A percentile compares a stretch with the other conserved stretches of the same genome.
These are phyloP conservation scores for Phylloscopus collybita DNA, from an alignment of 2,797 vertebrate species.

Conservation along the genomic window DNA sequence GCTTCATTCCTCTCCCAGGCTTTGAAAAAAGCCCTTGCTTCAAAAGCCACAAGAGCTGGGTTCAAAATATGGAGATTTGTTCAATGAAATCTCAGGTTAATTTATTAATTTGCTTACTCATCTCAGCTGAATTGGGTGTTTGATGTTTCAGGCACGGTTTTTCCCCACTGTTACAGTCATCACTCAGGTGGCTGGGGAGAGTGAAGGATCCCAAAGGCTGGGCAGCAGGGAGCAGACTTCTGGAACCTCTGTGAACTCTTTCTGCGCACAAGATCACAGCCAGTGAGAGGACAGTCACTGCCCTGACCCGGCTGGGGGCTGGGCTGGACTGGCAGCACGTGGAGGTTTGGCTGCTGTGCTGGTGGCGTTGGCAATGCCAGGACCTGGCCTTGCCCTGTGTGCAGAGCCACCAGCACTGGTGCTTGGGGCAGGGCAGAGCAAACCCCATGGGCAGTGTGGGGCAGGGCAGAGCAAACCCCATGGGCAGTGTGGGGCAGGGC, in stretches of 20 bases:
- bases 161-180: neutral
- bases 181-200: neutral
- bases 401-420: neutral
- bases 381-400: neutral
- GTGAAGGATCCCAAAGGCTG: neutral
- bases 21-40: neutral
- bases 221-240: neutral
- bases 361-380: rapidly evolving
- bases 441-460: neutral
- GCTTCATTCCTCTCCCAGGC: neutral
- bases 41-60: neutral
- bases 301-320: neutral
- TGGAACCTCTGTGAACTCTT: neutral
- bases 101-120: neutral
- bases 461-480: too few relatives aligned
- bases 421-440: neutral
- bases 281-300: neutral
- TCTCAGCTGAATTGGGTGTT: neutral
- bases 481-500: too few relatives aligned
- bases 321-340: neutral
- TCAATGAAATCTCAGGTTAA: neutral
- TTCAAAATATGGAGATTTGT: neutral
- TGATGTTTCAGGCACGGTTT: neutral
- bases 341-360: neutral
- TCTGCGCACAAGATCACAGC: rapidly evolving